Evolutionary conservation across 1,140 invertebrate genomes (phyloP), one percentile per base, ranked within the genome.

Genomic region (Macrosteles quadrilineatus): DNA sequence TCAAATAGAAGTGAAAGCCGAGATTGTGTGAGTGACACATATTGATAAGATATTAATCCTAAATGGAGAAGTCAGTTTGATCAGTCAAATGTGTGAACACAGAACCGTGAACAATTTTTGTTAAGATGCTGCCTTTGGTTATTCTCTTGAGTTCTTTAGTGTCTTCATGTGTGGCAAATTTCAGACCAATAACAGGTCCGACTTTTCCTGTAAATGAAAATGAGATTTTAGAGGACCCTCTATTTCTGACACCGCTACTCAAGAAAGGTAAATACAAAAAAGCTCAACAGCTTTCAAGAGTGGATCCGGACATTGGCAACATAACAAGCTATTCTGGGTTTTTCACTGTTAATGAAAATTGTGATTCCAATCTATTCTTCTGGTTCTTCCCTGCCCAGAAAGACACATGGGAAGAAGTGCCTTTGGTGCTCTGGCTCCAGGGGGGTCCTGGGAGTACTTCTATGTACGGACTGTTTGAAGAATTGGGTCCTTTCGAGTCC

Each of bases 381-480:
- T 92, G 90, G 90, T 92, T 88, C 77, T 92, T 92, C 75, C 88
- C 89, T 27, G 82, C 88, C 73, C 78, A 75, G 1, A n/a, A 59
- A 30, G 75, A 78, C 50, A 76, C 77, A 68, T 77, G 77, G 45
- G 78, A 50, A 12, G 59, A 78, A 29, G 85, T 85, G 2, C 91
- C 91, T 9, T 83, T 93, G 4, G 71, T 91, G 3, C 75, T 92
- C 21, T 92, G 90, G 90, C 80, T 92, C 11, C 89, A 93, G 82
- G 91, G 91, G 31, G 87, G 91, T 0, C 91, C 91, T 1, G 91
- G 91, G 0, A 82, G 85, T 0, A 80, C 83, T 0, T 91, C 90
- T 0, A 75, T 92, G 11, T 89, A 89, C 74, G 90, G 89, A 0
- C 79, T 92, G 4, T 93, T 93, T 78, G 82, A 83, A 1, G 90